Percentiles rank a stretch among this genome's conserved stretches.
phyloP scores from a whole-genome alignment of 2,797 vertebrate genomes.

The Protonibea diacanthus region DNA sequence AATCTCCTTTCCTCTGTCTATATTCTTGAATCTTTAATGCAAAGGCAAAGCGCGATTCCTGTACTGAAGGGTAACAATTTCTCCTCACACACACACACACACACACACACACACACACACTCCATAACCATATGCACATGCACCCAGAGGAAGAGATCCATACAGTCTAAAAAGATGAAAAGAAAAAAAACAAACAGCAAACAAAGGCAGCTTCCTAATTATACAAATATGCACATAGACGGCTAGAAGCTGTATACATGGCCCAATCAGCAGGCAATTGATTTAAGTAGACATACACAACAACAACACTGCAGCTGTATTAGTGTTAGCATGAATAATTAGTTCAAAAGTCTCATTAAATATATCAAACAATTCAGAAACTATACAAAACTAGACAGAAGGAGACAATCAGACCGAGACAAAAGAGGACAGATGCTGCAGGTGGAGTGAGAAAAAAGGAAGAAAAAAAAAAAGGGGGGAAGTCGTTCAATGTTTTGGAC shows the following conservation, averaged over 20 bases:
- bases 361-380: conserved; percentile 30
- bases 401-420: conserved; percentile 24
- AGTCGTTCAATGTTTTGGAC: conserved; percentile 58
- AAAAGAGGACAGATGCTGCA: conserved; percentile 46
- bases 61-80: no score
- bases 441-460: conserved; percentile 9
- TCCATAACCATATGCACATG: conserved; percentile 38
- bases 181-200: conserved; percentile 36
- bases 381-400: conserved; percentile 19
- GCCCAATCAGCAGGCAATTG: conserved; percentile 1
- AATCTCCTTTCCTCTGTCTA: no score
- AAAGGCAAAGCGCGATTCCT: no score
- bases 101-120: conserved; percentile 1
- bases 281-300: conserved; percentile 6
- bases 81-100: not conserved
- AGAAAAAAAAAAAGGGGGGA: conserved; percentile 9
- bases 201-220: conserved; percentile 49
- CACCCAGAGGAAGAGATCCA: conserved; percentile 53
- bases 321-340: conserved; percentile 36
- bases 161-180: conserved; percentile 50
- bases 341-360: conserved; percentile 20
- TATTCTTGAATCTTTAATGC: no score
- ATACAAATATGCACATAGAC: conserved; percentile 43
- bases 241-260: conserved; percentile 1
- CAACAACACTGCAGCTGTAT: conserved; percentile 15